These are phyloP conservation scores for Mus pahari DNA, from an alignment of 2,113 vertebrate genomes.

Conservation along the genomic window DNA sequence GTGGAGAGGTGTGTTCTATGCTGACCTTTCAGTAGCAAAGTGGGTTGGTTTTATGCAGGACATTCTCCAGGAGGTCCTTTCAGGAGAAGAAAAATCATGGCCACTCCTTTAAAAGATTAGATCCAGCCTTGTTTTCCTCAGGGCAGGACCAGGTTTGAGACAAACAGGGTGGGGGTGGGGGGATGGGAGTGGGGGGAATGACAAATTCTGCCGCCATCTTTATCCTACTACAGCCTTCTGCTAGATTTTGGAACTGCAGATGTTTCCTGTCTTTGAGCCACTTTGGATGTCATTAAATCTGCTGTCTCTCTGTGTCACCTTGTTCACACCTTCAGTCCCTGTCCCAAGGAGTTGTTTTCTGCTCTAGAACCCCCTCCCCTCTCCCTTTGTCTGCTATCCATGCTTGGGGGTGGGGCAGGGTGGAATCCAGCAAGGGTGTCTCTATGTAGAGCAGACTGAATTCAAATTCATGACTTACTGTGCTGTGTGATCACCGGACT, in stretches of 20 bases:
- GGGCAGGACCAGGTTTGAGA: background rate
- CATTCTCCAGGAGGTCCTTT: background rate
- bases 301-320: background rate
- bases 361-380: background rate
- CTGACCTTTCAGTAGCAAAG: background rate
- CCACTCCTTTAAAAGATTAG: background rate
- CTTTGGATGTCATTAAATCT: background rate
- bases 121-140: background rate
- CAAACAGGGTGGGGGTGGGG: no score
- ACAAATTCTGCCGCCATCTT: background rate
- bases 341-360: background rate
- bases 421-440: background rate
- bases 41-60: background rate
- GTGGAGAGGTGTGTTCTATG: background rate
- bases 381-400: background rate
- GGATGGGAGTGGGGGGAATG: background rate
- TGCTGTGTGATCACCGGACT: no score
- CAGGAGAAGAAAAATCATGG: background rate
- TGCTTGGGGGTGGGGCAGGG: no score
- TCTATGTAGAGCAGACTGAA: background rate
- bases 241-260: background rate
- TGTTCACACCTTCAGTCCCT: background rate
- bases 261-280: background rate
- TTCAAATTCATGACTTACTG: background rate
- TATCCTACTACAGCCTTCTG: background rate